Conservation (phyloP, 2,888 invertebrate genomes). For the Escarpia spicata region DNA sequence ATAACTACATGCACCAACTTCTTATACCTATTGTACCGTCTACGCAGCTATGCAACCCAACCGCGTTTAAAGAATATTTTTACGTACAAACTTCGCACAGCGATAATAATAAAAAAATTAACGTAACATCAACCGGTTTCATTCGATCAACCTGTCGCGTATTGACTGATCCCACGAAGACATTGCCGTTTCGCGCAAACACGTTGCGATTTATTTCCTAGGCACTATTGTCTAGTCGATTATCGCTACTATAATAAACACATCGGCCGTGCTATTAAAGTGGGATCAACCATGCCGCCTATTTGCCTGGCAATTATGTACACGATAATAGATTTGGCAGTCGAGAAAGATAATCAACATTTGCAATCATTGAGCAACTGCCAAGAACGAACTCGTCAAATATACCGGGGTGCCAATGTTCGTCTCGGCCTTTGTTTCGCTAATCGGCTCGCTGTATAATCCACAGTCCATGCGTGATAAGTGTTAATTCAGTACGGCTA, state of each 20-base stretch:
- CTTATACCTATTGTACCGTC: background rate
- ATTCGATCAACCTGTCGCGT: background rate
- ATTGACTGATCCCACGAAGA: background rate
- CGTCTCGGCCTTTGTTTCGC: background rate
- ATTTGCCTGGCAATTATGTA: background rate
- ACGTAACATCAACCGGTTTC: background rate
- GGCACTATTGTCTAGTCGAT: background rate
- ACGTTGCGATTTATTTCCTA: background rate
- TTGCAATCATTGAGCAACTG: background rate
- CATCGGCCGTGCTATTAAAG: background rate
- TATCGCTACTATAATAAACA: background rate
- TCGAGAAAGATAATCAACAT: conserved; percentile 10
- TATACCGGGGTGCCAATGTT: background rate
- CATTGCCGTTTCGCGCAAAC: background rate
- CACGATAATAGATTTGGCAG: background rate
- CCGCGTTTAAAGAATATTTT: background rate
- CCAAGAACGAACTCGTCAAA: background rate
- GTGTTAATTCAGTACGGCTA: background rate
- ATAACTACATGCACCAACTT: background rate
- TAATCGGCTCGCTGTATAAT: background rate
- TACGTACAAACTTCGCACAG: background rate
- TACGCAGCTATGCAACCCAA: background rate
- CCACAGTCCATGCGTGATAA: background rate
- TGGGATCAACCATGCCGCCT: background rate
- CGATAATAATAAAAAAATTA: background rate